Conservation (phyloP, 2,797 vertebrate species). For the Lagodon rhomboides region DNA sequence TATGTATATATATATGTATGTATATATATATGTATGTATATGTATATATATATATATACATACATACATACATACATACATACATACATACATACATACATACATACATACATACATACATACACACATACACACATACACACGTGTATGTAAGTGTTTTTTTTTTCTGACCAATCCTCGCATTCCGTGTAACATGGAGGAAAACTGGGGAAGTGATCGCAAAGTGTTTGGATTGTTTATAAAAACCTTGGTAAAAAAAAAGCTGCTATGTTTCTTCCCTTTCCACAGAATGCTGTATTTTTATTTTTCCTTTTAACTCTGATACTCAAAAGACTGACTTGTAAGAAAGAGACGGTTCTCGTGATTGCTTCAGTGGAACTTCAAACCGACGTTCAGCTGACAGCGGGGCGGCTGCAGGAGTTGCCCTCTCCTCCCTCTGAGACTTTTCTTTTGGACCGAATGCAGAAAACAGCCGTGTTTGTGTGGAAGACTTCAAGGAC, state of each 20-base stretch:
- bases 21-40: no score
- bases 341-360: conserved; percentile 51
- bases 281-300: conserved; percentile 81
- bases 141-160: conserved; percentile 4
- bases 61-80: no score
- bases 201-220: conserved; percentile 46
- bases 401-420: conserved; percentile 48
- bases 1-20: background rate
- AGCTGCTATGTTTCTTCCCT: conserved; percentile 83
- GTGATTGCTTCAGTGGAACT: conserved; percentile 57
- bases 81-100: conserved; percentile 16
- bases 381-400: conserved; percentile 54
- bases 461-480: conserved; percentile 22
- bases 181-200: conserved; percentile 76
- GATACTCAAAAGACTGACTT: conserved; percentile 58
- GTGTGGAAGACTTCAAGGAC: conserved; percentile 57
- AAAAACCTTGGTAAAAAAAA: conserved; percentile 59
- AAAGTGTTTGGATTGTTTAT: conserved; percentile 68
- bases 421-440: conserved; percentile 29
- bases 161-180: conserved; percentile 78
- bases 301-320: conserved; percentile 36
- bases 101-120: conserved; percentile 11
- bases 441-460: conserved; percentile 51
- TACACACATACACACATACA: background rate
- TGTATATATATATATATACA: background rate